A percentile compares a stretch with the other conserved stretches of the same genome.
Evolutionary conservation across 2,888 invertebrate species (phyloP).

Genomic region (Deilephila elpenor): DNA sequence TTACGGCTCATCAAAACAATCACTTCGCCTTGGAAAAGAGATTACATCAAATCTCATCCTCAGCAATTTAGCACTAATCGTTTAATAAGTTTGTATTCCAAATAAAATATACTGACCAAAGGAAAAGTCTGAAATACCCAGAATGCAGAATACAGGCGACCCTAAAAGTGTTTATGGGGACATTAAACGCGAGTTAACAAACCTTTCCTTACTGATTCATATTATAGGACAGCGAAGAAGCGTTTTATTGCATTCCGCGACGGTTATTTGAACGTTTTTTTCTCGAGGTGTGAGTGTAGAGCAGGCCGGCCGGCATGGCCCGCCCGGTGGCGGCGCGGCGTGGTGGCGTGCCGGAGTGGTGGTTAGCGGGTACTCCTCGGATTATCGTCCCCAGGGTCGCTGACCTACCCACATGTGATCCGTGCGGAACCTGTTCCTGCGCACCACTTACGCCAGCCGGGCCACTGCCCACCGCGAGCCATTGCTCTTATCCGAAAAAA

Average conservation of each 20-base stretch:
- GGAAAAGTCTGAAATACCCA: not conserved
- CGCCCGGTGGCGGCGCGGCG: conserved; percentile 48
- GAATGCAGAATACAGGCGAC: conserved; percentile 1
- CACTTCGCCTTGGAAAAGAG: not conserved
- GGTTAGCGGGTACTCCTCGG: conserved; percentile 58
- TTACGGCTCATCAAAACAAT: conserved; percentile 4
- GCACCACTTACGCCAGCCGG: conserved; percentile 66
- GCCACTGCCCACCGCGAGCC: conserved; percentile 51
- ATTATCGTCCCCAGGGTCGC: conserved; percentile 72
- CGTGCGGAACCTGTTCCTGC: conserved; percentile 76
- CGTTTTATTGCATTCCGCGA: conserved; percentile 34
- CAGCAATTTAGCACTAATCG: not conserved
- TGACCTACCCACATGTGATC: conserved; percentile 78
- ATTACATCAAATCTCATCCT: not conserved
- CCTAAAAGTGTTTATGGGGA: not conserved
- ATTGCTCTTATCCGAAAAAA: conserved; percentile 29
- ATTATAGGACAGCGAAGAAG: conserved; percentile 10
- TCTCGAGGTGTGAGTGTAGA: conserved; percentile 40
- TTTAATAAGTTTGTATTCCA: not conserved
- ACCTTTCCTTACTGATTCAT: not conserved
- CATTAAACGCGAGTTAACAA: not conserved
- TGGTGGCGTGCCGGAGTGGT: conserved; percentile 56
- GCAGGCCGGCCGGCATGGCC: conserved; percentile 40
- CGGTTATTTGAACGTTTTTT: conserved; percentile 43
- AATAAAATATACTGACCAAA: not conserved